A percentile compares a stretch with the other conserved stretches of the same genome.
Conservation (phyloP, 2,113 vertebrate genomes). For the Mobula birostris region DNA sequence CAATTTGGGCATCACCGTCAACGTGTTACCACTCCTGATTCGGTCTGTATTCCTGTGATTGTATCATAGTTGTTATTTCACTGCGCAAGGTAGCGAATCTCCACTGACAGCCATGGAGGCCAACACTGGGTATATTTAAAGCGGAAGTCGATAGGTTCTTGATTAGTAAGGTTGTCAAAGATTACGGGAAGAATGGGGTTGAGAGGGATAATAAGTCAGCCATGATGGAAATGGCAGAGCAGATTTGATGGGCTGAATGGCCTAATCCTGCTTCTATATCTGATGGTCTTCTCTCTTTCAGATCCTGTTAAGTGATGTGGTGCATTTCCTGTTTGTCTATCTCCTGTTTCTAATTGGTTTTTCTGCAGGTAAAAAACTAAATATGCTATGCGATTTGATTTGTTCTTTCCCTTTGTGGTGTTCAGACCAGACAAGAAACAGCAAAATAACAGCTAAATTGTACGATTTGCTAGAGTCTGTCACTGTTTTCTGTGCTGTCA, state of each 20-base stretch:
- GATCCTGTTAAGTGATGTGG: slow-evolving; percentile 69
- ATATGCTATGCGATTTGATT: no score
- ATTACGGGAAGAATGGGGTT: no score
- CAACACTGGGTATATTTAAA: no score
- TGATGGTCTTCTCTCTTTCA: slow-evolving; percentile 39
- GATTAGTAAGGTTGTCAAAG: no score
- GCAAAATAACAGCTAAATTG: background rate
- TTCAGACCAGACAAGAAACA: background rate
- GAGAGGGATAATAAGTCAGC: no score
- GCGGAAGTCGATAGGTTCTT: no score
- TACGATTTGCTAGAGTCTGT: background rate
- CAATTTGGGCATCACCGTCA: background rate
- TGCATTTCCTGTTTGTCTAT: slow-evolving; percentile 68
- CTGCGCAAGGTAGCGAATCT: no score
- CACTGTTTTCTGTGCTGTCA: background rate
- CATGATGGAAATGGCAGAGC: no score
- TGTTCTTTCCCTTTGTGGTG: background rate
- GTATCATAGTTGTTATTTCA: background rate
- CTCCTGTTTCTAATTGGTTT: slow-evolving; percentile 71
- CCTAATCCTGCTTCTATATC: no score
- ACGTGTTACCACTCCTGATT: background rate
- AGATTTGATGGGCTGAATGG: no score
- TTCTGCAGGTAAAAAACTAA: slow-evolving; percentile 59
- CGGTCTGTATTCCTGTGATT: background rate
- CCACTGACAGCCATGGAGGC: no score